Conservation (phyloP, 2,113 vertebrate species). For the Melanerpes aurifrons region DNA sequence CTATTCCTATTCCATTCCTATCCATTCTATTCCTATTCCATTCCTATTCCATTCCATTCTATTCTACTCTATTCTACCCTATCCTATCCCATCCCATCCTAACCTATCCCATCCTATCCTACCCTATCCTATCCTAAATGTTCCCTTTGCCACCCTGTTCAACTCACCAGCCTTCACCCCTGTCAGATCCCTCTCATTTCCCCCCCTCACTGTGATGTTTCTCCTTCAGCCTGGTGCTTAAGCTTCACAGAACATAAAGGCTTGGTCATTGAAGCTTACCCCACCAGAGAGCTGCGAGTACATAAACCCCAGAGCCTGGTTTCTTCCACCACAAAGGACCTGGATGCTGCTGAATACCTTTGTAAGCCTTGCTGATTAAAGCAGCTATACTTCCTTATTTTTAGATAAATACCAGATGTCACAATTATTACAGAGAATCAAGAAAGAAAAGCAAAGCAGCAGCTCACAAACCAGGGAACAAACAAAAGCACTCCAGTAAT, state of each 20-base stretch:
- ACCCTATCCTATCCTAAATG: too few relatives aligned
- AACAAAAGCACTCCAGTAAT: not conserved
- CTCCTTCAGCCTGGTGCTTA: not conserved
- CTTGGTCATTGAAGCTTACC: not conserved
- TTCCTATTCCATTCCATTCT: too few relatives aligned
- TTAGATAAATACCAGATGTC: constrained; percentile 36
- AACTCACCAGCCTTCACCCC: not conserved
- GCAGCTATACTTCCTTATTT: constrained; percentile 28
- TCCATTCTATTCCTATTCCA: too few relatives aligned
- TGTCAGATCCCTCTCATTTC: not conserved
- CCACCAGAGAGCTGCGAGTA: not conserved
- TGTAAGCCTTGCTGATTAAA: not conserved
- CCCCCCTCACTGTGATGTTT: not conserved
- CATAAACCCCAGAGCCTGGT: not conserved
- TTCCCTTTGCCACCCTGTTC: not conserved
- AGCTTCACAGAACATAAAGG: not conserved
- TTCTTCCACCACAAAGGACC: not conserved
- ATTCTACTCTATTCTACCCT: too few relatives aligned
- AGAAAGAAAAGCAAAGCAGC: not conserved
- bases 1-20: too few relatives aligned
- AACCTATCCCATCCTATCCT: too few relatives aligned
- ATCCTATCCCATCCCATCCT: too few relatives aligned
- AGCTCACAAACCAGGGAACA: not conserved
- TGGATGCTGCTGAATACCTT: not conserved
- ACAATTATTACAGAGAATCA: not conserved